These are phyloP conservation scores for Dendrolimus punctatus DNA, from an alignment of 1,140 invertebrate genomes.

Conservation along the genomic window DNA sequence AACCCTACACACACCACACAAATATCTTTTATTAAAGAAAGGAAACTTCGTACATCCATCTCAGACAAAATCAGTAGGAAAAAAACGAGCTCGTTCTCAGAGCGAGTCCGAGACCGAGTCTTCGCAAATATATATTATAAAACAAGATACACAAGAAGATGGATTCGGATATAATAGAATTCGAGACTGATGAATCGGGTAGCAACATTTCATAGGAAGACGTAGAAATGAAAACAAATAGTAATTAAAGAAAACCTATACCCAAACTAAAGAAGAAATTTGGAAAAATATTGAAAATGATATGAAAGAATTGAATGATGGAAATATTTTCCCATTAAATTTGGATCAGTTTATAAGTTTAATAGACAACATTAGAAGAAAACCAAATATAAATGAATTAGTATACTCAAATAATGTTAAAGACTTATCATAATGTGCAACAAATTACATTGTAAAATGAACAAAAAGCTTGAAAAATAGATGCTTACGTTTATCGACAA, in stretches of 20 bases:
- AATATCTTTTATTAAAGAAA: no score
- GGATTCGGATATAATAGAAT: conserved; percentile 4
- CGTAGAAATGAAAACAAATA: conserved; percentile 13
- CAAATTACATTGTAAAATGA: no score
- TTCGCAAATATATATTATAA: conserved; percentile 3
- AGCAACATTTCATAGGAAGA: conserved; percentile 16
- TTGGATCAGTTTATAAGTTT: conserved; percentile 21
- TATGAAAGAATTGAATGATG: conserved; percentile 10
- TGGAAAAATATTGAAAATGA: conserved; percentile 17
- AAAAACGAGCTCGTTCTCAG: conserved; percentile 8
- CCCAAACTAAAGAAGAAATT: conserved; percentile 11
- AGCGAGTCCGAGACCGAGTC: conserved; percentile 6
- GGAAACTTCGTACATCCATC: no score
- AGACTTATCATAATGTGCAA: conserved; percentile 17
- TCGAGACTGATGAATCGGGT: conserved; percentile 10
- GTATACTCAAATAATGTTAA: conserved; percentile 16
- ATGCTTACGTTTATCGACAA: conserved; percentile 18
- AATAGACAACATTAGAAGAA: conserved; percentile 15
- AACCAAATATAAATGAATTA: conserved; percentile 20
- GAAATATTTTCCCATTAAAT: conserved; percentile 13
- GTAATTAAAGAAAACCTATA: conserved; percentile 13
- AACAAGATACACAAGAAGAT: conserved; percentile 4
- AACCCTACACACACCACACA: no score
- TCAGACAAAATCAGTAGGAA: conserved; percentile 2
- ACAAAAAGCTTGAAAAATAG: conserved; percentile 23